phyloP scores from a whole-genome alignment of 2,113 vertebrate genomes.

The Gavia stellata region DNA sequence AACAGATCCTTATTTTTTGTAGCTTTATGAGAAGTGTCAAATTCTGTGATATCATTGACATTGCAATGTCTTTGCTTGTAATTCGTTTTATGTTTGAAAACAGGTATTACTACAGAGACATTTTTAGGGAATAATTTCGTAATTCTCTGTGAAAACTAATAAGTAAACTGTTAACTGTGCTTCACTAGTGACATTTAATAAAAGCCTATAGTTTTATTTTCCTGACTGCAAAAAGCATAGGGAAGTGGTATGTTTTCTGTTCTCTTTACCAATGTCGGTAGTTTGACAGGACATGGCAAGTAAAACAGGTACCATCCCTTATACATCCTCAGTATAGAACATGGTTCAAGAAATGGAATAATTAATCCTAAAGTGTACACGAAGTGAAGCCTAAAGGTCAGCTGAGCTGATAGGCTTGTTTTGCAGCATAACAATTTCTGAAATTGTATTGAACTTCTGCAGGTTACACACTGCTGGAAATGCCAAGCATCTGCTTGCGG shows the following conservation, averaged over 20 bases:
- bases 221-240: not conserved
- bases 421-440: not conserved
- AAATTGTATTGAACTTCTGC: not conserved
- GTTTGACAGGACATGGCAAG: not conserved
- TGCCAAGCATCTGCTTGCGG: not conserved
- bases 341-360: not conserved
- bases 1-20: not conserved
- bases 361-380: not conserved
- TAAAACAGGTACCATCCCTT: not conserved
- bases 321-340: not conserved
- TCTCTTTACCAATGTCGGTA: not conserved
- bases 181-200: not conserved
- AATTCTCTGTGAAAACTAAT: not conserved
- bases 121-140: not conserved
- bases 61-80: not conserved
- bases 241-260: not conserved
- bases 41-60: not conserved
- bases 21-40: not conserved
- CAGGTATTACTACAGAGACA: not conserved
- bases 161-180: not conserved
- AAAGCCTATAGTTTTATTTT: not conserved
- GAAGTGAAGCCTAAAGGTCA: conserved; percentile 32
- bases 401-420: not conserved
- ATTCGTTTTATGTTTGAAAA: not conserved
- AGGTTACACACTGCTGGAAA: not conserved